phyloP scores from a whole-genome alignment of 2,113 vertebrate species.

The Percopsis transmontana region DNA sequence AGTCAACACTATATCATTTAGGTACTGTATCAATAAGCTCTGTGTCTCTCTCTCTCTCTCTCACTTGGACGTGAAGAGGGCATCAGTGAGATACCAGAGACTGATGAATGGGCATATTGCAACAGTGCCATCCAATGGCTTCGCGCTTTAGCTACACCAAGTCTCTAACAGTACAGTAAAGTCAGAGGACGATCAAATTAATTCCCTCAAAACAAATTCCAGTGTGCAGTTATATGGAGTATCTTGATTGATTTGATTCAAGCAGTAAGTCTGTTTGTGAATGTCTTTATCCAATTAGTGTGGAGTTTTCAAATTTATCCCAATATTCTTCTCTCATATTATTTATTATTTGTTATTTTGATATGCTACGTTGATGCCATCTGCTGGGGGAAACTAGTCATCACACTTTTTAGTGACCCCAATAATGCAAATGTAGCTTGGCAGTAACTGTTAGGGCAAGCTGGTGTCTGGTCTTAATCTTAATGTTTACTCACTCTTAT shows the following conservation, averaged over 20 bases:
- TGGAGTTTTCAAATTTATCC: no score
- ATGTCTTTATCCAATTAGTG: no score
- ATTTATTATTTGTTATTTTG: background rate
- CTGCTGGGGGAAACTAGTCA: slow-evolving; percentile 32
- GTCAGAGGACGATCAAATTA: background rate
- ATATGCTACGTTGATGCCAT: slow-evolving; percentile 26
- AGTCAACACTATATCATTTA: no score
- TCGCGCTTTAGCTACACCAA: slow-evolving; percentile 16
- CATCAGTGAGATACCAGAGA: background rate
- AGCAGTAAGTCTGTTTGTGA: no score
- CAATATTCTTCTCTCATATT: no score
- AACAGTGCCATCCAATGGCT: slow-evolving; percentile 64
- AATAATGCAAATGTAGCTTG: background rate
- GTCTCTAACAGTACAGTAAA: background rate
- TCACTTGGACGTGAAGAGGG: no score
- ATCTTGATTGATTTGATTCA: no score
- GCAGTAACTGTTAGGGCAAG: background rate
- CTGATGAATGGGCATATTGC: slow-evolving; percentile 4
- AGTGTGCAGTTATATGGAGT: background rate
- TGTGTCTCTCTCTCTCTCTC: background rate
- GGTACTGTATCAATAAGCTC: background rate
- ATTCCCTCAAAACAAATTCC: background rate
- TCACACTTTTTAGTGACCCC: slow-evolving; percentile 4
- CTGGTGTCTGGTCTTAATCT: slow-evolving; percentile 55
- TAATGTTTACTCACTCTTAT: slow-evolving; percentile 40